These are phyloP conservation scores for Martes flavigula DNA, from an alignment of 2,797 vertebrate genomes.

Conservation along the genomic window DNA sequence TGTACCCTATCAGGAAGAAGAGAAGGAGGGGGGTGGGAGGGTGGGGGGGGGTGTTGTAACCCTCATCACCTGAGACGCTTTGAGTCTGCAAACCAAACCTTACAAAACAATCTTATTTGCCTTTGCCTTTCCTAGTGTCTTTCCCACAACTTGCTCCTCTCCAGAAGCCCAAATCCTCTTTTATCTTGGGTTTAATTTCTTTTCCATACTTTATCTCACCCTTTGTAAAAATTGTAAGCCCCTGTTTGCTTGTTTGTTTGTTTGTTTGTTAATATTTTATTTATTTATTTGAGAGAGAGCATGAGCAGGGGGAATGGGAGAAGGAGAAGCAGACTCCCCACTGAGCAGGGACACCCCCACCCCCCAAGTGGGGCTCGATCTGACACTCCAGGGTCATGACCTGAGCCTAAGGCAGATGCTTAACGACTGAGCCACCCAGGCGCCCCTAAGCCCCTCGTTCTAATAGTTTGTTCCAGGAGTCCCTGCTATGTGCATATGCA, in stretches of 20 bases:
- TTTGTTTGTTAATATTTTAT: too few relatives aligned
- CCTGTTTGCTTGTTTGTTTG: not conserved
- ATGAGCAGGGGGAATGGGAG: too few relatives aligned
- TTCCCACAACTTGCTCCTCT: not conserved
- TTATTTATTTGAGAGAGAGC: too few relatives aligned
- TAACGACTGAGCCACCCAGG: too few relatives aligned
- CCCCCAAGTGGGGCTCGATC: too few relatives aligned
- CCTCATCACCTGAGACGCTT: not conserved
- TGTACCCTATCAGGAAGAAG: not conserved
- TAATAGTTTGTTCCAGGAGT: not conserved
- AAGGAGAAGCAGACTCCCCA: too few relatives aligned
- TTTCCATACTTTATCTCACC: not conserved
- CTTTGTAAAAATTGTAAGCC: not conserved
- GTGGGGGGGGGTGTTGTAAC: too few relatives aligned
- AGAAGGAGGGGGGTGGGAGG: not conserved
- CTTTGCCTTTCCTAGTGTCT: not conserved
- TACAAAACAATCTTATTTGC: not conserved
- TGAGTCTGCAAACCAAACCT: not conserved
- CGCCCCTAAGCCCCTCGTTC: too few relatives aligned
- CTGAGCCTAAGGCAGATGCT: too few relatives aligned
- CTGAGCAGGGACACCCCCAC: too few relatives aligned
- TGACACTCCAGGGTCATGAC: too few relatives aligned
- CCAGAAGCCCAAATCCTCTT: not conserved
- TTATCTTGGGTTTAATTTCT: not conserved
- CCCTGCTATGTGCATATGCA: not conserved